Conservation (phyloP, 2,888 invertebrate species). For the Drosophila hawaiiensis region DNA sequence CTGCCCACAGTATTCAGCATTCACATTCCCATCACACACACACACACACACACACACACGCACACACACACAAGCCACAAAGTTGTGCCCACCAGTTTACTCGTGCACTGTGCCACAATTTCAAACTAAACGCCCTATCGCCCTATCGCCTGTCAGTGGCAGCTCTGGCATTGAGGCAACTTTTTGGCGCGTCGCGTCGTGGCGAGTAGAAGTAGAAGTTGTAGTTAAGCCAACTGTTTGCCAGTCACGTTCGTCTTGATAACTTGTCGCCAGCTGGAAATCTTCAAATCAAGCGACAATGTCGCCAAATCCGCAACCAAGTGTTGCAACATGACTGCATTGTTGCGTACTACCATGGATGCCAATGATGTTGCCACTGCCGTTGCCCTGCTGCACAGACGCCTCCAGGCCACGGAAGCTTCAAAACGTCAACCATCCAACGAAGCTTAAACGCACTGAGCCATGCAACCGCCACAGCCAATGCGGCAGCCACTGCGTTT, state of each 20-base stretch:
- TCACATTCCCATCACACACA: conserved; percentile 11
- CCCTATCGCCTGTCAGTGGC: conserved; percentile 44
- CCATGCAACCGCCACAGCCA: conserved; percentile 55
- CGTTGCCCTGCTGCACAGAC: conserved; percentile 24
- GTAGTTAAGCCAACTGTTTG: conserved; percentile 76
- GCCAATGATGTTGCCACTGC: conserved; percentile 14
- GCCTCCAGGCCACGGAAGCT: conserved; percentile 40
- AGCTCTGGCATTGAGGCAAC: conserved; percentile 14
- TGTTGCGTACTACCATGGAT: conserved; percentile 45
- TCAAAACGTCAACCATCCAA: conserved; percentile 63
- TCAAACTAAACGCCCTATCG: conserved; percentile 50
- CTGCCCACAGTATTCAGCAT: conserved; percentile 28
- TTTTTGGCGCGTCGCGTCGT: conserved; percentile 16
- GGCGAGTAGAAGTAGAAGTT: conserved; percentile 24
- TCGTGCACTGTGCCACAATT: conserved; percentile 32
- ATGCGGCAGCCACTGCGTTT: conserved; percentile 12
- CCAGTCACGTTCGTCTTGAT: conserved; percentile 79
- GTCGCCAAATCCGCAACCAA: conserved; percentile 76
- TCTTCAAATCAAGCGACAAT: conserved; percentile 75
- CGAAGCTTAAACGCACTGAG: conserved; percentile 72
- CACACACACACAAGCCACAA: conserved; percentile 13
- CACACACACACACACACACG: not conserved
- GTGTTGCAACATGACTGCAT: conserved; percentile 68
- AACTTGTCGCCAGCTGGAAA: conserved; percentile 80
- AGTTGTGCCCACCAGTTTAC: conserved; percentile 33